These are phyloP conservation scores for Smutsia temminckii DNA, from an alignment of 2,797 vertebrate species.

Conservation along the genomic window DNA sequence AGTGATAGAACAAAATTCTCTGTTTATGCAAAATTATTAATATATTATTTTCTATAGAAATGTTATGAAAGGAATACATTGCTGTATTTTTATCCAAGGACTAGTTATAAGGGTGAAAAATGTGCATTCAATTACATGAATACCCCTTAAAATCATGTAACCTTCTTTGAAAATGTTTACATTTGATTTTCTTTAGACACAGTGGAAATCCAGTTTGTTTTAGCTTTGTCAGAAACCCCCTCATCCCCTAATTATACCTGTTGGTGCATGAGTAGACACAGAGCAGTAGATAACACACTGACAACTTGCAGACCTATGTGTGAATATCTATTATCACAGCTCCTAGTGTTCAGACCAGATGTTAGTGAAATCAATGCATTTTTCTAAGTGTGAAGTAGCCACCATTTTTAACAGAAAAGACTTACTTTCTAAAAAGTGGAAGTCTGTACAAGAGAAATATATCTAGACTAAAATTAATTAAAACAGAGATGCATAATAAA, in stretches of 20 bases:
- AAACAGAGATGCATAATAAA: slow-evolving; percentile 1
- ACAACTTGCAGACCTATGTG: not conserved
- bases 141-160: slow-evolving; percentile 45
- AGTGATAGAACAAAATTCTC: not conserved
- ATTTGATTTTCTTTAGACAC: slow-evolving; percentile 61
- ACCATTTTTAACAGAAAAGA: not conserved
- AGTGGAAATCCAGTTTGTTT: slow-evolving; percentile 66
- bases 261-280: not conserved
- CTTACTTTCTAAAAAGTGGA: slow-evolving; percentile 8
- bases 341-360: not conserved
- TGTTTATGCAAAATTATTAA: not conserved
- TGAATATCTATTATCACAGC: not conserved
- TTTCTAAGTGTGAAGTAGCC: not conserved
- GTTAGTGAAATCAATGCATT: not conserved
- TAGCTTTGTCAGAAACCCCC: slow-evolving; percentile 22
- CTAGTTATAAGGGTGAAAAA: not conserved
- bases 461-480: slow-evolving; percentile 37
- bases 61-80: not conserved
- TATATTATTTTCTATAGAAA: not conserved
- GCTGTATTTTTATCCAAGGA: not conserved
- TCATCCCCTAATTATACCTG: slow-evolving; percentile 60
- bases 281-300: not conserved
- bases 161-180: slow-evolving; percentile 49
- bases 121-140: not conserved
- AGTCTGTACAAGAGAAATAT: not conserved